These are phyloP conservation scores for Prunella himalayana DNA, from an alignment of 2,113 vertebrate species.

Conservation along the genomic window DNA sequence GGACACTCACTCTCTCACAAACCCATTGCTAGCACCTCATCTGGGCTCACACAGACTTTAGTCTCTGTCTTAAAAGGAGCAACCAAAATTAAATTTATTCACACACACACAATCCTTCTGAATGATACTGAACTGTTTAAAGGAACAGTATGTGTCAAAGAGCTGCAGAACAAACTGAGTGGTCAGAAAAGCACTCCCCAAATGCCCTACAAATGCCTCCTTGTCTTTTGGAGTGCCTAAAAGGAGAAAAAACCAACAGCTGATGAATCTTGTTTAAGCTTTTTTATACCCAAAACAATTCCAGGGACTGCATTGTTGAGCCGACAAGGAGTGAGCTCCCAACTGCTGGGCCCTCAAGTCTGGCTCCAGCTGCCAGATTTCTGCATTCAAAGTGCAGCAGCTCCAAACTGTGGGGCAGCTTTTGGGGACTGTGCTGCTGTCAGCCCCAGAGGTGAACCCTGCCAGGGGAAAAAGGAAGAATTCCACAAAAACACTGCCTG, in stretches of 20 bases:
- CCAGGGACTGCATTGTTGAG: background rate
- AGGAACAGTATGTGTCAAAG: background rate
- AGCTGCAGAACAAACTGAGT: background rate
- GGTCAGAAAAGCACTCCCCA: background rate
- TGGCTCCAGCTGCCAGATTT: background rate
- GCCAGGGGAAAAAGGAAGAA: background rate
- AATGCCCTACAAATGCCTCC: background rate
- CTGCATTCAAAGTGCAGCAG: background rate
- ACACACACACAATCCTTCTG: background rate
- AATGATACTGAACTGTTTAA: background rate
- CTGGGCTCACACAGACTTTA: background rate
- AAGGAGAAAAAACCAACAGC: background rate
- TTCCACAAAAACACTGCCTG: background rate
- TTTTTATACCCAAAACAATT: background rate
- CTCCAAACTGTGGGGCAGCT: background rate
- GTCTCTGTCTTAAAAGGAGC: background rate
- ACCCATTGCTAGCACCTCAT: background rate
- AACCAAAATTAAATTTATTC: background rate
- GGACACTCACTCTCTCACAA: background rate
- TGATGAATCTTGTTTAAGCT: background rate
- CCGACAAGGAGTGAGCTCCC: background rate
- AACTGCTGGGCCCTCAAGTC: background rate
- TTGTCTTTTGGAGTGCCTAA: background rate
- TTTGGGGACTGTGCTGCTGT: background rate
- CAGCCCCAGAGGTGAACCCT: background rate